Conservation (phyloP, 2,797 vertebrate genomes). For the Tapirus indicus region DNA sequence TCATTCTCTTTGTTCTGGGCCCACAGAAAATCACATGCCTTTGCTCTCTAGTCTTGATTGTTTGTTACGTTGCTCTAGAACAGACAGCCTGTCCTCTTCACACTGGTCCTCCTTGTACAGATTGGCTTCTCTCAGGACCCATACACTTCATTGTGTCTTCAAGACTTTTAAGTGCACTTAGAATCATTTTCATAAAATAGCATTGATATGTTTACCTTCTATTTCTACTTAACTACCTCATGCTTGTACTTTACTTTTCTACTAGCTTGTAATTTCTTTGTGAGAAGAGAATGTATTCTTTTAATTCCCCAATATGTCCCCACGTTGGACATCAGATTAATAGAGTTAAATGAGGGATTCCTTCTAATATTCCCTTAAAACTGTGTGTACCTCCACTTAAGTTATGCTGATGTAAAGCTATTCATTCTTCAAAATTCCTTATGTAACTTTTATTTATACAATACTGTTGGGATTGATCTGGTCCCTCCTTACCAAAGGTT, state of each 20-base stretch:
- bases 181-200: neutral
- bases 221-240: neutral
- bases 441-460: neutral
- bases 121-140: neutral
- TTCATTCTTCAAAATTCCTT: neutral
- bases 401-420: neutral
- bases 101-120: neutral
- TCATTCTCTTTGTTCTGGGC: neutral
- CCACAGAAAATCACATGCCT: neutral
- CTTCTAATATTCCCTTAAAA: neutral
- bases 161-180: neutral
- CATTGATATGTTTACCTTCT: neutral
- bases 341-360: neutral
- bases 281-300: neutral
- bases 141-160: neutral
- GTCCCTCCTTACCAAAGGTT: neutral
- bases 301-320: neutral
- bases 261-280: neutral
- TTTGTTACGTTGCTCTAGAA: neutral
- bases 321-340: neutral
- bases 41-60: neutral
- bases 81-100: neutral
- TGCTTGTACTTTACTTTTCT: neutral
- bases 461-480: neutral
- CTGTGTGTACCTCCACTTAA: neutral